phyloP scores from a whole-genome alignment of 1,140 invertebrate genomes.

The Pogonomyrmex californicus region DNA sequence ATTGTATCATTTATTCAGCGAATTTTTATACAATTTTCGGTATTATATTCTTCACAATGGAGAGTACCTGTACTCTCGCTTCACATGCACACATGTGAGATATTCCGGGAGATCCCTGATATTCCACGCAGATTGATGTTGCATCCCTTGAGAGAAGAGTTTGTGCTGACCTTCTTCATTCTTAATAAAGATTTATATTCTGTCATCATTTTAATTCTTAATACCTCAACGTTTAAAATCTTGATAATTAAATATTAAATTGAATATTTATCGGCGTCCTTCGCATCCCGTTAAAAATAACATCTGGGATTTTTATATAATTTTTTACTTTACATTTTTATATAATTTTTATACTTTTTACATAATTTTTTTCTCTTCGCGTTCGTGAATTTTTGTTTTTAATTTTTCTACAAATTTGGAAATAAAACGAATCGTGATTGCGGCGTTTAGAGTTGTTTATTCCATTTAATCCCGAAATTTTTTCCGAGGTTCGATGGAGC shows the following conservation, averaged over 20 bases:
- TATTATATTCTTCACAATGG: constrained; percentile 14
- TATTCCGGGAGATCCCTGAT: not conserved
- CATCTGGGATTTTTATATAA: not conserved
- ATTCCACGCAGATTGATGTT: not conserved
- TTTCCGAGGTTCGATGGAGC: not conserved
- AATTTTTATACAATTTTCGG: constrained; percentile 25
- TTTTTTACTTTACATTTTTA: too few species aligned
- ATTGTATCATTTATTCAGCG: constrained; percentile 48
- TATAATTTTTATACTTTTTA: too few species aligned
- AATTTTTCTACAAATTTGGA: not conserved
- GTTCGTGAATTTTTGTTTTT: not conserved
- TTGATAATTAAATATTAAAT: not conserved
- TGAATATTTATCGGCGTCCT: not conserved
- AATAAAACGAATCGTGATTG: not conserved
- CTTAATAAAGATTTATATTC: not conserved
- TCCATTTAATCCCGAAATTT: not conserved
- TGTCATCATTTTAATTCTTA: not conserved
- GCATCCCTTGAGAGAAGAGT: not conserved
- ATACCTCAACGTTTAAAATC: not conserved
- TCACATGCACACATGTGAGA: too few species aligned
- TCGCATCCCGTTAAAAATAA: constrained; percentile 2
- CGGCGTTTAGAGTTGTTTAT: not conserved
- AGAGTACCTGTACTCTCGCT: not conserved
- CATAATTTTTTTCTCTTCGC: not conserved
- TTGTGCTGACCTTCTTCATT: not conserved